A percentile compares a stretch with the other conserved stretches of the same genome.
Evolutionary conservation across 64 coral and sea anemone species (phyloP).

Genomic region (Porites lutea): DNA sequence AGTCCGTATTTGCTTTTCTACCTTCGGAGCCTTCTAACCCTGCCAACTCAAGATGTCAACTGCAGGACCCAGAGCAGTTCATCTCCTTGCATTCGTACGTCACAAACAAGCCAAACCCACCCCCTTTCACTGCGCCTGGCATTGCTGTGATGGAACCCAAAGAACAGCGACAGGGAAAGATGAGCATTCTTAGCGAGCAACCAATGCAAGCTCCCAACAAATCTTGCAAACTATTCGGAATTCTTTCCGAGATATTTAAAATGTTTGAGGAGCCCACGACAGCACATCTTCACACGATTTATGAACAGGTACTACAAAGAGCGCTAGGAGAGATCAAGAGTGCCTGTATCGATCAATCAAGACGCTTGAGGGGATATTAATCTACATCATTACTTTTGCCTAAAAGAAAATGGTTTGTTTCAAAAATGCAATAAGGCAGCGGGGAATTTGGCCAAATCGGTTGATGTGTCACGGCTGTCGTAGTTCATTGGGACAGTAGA

Average conservation of each 20-base stretch:
- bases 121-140: too few relatives aligned
- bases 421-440: too few relatives aligned
- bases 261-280: conserved; percentile 1
- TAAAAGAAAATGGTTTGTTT: too few relatives aligned
- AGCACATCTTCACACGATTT: neutral
- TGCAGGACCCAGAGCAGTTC: neutral
- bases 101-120: too few relatives aligned
- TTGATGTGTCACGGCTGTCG: too few relatives aligned
- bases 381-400: too few relatives aligned
- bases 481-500: too few relatives aligned
- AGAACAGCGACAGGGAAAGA: neutral
- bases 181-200: neutral
- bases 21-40: too few relatives aligned
- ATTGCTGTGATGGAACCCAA: neutral
- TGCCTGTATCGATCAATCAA: too few relatives aligned
- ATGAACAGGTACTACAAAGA: neutral
- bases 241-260: conserved; percentile 1
- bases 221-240: neutral
- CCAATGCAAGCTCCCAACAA: neutral
- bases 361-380: too few relatives aligned
- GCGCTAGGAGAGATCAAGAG: neutral
- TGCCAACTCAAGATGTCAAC: neutral
- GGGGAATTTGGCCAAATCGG: too few relatives aligned
- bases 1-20: too few relatives aligned
- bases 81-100: neutral